Conservation (phyloP, 2,797 vertebrate species). For the Leontocebus nigricollis region DNA sequence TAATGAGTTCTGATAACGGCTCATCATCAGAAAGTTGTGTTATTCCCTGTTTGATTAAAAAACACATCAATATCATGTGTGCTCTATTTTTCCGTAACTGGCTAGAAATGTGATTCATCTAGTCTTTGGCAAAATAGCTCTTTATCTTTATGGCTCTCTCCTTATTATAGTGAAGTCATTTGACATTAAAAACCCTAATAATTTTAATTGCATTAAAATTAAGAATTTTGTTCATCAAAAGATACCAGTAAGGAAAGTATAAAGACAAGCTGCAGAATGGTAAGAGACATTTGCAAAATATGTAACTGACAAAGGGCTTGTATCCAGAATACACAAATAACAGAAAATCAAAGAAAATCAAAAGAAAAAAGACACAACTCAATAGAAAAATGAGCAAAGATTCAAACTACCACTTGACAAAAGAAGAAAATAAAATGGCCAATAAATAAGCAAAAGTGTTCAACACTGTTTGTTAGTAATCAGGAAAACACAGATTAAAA, state of each 20-base stretch:
- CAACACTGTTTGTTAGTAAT: not conserved
- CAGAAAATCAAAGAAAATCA: not conserved
- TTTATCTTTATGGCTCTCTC: not conserved
- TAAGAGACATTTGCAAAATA: not conserved
- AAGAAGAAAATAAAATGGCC: conserved; percentile 9
- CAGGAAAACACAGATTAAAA: conserved; percentile 4
- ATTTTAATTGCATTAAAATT: not conserved
- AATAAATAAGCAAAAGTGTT: not conserved
- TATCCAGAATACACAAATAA: not conserved
- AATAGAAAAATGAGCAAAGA: not conserved
- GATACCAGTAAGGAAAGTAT: not conserved
- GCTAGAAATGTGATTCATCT: conserved; percentile 13
- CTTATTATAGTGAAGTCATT: not conserved
- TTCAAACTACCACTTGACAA: not conserved
- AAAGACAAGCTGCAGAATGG: not conserved
- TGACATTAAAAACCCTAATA: not conserved
- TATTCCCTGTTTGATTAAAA: not conserved
- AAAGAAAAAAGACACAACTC: not conserved
- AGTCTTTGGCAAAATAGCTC: conserved; percentile 16
- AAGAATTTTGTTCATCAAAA: not conserved
- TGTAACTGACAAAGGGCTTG: not conserved
- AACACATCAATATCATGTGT: not conserved
- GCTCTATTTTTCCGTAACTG: not conserved
- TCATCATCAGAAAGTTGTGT: not conserved
- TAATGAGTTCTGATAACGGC: not conserved